phyloP scores from a whole-genome alignment of 2,888 invertebrate genomes.

The Polydrusus pterygomalis region DNA sequence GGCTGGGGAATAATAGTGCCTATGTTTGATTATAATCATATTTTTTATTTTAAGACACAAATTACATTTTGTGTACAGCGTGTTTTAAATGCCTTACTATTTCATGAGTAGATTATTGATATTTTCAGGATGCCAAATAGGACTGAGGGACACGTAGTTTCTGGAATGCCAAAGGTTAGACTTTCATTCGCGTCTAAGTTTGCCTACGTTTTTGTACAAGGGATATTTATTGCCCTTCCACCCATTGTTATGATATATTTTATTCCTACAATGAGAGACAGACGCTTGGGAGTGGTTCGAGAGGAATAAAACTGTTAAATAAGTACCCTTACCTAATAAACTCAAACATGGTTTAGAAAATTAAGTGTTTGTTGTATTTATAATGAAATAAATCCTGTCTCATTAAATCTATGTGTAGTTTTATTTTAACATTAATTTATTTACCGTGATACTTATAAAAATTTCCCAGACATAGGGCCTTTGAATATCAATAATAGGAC shows the following conservation, averaged over 20 bases:
- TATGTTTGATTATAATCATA: too few species aligned
- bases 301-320: not conserved
- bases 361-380: not conserved
- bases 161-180: conserved; percentile 19
- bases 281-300: not conserved
- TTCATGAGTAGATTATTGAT: not conserved
- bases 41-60: too few species aligned
- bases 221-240: conserved; percentile 8
- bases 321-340: not conserved
- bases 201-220: conserved; percentile 8
- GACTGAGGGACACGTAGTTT: conserved; percentile 23
- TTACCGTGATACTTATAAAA: conserved; percentile 11
- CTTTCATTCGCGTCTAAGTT: conserved; percentile 28
- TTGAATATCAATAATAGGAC: too few species aligned
- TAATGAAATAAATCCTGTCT: conserved; percentile 6
- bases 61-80: too few species aligned
- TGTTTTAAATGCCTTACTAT: too few species aligned
- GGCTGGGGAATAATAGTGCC: too few species aligned
- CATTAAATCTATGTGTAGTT: not conserved
- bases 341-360: not conserved
- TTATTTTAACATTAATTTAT: conserved; percentile 22
- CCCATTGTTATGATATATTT: conserved; percentile 28
- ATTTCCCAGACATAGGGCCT: conserved; percentile 14
- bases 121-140: conserved; percentile 31
- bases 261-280: conserved; percentile 42